phyloP scores from a whole-genome alignment of 92 coral and sea anemone genomes.

The Heliopora coerulea region DNA sequence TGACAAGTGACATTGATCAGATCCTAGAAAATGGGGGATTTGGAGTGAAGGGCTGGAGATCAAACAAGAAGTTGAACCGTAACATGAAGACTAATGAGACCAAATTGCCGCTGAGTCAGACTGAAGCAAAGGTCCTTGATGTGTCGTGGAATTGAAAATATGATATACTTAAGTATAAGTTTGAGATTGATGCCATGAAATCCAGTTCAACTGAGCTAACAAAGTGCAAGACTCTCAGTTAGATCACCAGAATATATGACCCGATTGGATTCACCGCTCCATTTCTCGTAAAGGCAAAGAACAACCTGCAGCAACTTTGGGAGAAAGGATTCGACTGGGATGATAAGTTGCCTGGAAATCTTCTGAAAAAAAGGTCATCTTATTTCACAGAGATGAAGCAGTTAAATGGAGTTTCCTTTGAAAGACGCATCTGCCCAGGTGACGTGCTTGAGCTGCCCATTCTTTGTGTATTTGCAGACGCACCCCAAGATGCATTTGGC shows the following conservation, averaged over 20 bases:
- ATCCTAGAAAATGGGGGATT: conserved; percentile 56
- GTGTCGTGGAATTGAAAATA: background rate
- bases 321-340: conserved; percentile 55
- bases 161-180: background rate
- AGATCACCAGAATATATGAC: conserved; percentile 50
- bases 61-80: conserved; percentile 8
- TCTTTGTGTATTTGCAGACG: conserved; percentile 12
- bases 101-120: conserved; percentile 40
- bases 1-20: conserved; percentile 45
- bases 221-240: conserved; percentile 18
- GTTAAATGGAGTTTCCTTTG: conserved; percentile 36
- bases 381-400: conserved; percentile 52
- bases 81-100: conserved; percentile 30
- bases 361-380: conserved; percentile 44
- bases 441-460: background rate
- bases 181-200: background rate
- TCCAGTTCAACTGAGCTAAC: background rate
- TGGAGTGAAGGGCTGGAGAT: conserved; percentile 51
- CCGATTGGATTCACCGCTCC: conserved; percentile 58
- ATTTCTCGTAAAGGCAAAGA: conserved; percentile 47
- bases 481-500: background rate
- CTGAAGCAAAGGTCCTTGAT: conserved; percentile 9
- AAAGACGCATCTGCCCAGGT: conserved; percentile 36
- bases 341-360: conserved; percentile 41
- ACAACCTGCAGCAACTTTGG: conserved; percentile 51